These are phyloP conservation scores for Lanistes nyassanus DNA, from an alignment of 1,140 invertebrate species.

Conservation along the genomic window DNA sequence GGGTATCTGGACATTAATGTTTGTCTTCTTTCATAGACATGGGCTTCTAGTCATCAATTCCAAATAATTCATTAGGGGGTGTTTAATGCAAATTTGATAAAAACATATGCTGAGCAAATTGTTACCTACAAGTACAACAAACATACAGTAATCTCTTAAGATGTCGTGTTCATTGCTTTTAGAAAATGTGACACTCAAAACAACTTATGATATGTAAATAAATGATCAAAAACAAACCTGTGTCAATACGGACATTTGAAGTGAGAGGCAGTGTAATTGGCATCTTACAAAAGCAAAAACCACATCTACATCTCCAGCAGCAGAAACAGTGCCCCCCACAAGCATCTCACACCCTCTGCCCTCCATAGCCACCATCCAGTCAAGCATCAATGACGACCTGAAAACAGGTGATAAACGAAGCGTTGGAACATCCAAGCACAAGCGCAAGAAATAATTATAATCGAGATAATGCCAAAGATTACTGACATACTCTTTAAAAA, in stretches of 20 bases:
- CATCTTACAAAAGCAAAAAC: conserved; percentile 11
- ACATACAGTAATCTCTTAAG: neutral
- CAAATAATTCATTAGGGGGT: no score
- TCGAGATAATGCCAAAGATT: no score
- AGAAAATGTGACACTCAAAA: no score
- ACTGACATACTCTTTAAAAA: no score
- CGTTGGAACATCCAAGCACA: no score
- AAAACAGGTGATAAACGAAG: no score
- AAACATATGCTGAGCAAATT: no score
- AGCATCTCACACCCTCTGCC: neutral
- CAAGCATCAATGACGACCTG: neutral
- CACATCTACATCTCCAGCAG: conserved; percentile 4
- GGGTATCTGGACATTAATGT: conserved; percentile 38
- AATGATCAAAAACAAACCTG: conserved; percentile 3
- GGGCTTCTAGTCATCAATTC: neutral
- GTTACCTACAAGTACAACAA: neutral
- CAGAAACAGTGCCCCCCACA: conserved; percentile 18
- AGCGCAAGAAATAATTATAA: no score
- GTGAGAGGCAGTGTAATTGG: conserved; percentile 27
- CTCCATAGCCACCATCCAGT: conserved; percentile 19
- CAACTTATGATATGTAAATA: no score
- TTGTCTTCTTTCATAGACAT: neutral
- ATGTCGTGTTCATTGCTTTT: no score
- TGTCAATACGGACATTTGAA: conserved; percentile 23
- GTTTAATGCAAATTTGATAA: no score